phyloP scores from a whole-genome alignment of 2,113 vertebrate species.

The Pygathrix nemaeus region DNA sequence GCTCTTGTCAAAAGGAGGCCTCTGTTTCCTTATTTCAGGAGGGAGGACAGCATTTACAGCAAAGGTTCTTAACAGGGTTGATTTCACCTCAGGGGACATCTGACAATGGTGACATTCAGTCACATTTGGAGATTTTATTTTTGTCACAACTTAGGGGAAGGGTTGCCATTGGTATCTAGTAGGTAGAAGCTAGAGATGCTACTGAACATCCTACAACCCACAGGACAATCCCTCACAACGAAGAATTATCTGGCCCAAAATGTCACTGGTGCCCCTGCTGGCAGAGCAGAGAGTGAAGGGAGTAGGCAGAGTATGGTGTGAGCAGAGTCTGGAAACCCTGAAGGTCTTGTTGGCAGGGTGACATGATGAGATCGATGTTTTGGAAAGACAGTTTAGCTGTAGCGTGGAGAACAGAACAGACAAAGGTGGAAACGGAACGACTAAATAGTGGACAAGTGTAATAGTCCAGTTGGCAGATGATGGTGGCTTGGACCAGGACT shows the following conservation, averaged over 20 bases:
- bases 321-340: not conserved
- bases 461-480: rapidly evolving
- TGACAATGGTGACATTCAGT: not conserved
- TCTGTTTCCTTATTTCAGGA: not conserved
- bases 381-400: not conserved
- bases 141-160: not conserved
- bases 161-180: not conserved
- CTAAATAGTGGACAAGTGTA: not conserved
- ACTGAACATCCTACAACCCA: not conserved
- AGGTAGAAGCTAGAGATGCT: not conserved
- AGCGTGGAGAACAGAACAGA: not conserved
- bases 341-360: not conserved
- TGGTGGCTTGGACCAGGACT: not conserved
- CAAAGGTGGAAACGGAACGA: not conserved
- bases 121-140: not conserved
- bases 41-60: not conserved
- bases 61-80: not conserved
- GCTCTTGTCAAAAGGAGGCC: no score
- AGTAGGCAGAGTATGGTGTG: no score
- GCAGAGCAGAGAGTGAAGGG: not conserved
- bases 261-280: rapidly evolving
- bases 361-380: not conserved
- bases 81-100: not conserved
- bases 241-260: not conserved
- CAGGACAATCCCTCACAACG: not conserved